Base-by-base conservation (phyloP, 2,888 invertebrate genomes). In the Hololepta plana region DNA sequence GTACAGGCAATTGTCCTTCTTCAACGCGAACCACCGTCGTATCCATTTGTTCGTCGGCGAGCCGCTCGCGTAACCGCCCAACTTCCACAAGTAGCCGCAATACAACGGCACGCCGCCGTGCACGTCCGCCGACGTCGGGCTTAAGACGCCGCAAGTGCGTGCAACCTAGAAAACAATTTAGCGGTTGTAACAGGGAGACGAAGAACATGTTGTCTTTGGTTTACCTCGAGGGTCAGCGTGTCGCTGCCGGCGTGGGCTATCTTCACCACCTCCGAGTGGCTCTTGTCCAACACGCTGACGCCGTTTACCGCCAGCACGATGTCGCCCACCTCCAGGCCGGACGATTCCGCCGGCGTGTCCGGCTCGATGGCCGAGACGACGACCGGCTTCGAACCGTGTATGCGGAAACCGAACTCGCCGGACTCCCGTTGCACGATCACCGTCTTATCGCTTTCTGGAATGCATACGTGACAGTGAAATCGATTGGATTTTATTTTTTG, bases 341-440 rank as follows among this genome's bases (percentile, higher is more conserved):
- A 87, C 28, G 70, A 74, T 54, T 90, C 90, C 0, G 93, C 91
- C 1, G 91, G 87, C 2, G 91, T 91, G 38, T 84, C 87, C 16
- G 82, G 79, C 56, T 91, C 91, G 38, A 93, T 88, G 11, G 87
- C 87, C 3, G 91, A 90, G 14, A 93, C 88, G 8, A 91, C 87
- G n/a, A 91, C 90, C 2, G 93, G 93, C 45, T 85, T 82, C 31
- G 87, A 85, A 13, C 91, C 91, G 43, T 91, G 87, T 45, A 95
- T 90, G 33, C 93, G 72, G 53, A 95, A 90, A 8, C 91, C 91
- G 49, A 90, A 93, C 49, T 90, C 91, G 17, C 84, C 84, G 12
- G 76, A 72, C 40, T 80, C 77, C 26, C 82, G 71, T 36, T 72
- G 71, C 3, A 88, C 80, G 27, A 77, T 65, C 15, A 90, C 79